These are phyloP conservation scores for Leucoma salicis DNA, from an alignment of 2,888 invertebrate genomes.

Conservation along the genomic window DNA sequence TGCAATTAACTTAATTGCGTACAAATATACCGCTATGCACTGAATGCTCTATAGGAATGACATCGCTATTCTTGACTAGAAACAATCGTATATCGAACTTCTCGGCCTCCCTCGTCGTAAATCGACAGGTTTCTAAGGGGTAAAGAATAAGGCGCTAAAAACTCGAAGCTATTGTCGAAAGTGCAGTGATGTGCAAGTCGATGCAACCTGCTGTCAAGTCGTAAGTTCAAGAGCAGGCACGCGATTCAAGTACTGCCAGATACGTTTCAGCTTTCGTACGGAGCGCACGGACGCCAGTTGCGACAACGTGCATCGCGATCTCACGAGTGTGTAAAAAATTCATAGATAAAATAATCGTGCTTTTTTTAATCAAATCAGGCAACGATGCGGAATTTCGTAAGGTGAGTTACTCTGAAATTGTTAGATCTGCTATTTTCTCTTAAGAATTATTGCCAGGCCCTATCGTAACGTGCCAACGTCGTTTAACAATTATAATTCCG, in stretches of 20 bases:
- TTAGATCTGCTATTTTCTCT: conserved; percentile 35
- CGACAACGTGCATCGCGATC: conserved; percentile 41
- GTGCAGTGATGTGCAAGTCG: conserved; percentile 63
- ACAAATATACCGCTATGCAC: conserved; percentile 7
- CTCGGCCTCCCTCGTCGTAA: conserved; percentile 1
- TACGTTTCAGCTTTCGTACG: conserved; percentile 58
- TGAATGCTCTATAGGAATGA: conserved; percentile 7
- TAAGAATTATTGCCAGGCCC: conserved; percentile 46
- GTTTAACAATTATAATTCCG: conserved; percentile 33
- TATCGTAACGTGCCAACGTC: conserved; percentile 38
- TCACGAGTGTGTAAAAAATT: conserved; percentile 42
- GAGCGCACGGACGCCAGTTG: conserved; percentile 53
- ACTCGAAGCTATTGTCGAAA: conserved; percentile 43
- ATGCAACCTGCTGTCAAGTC: conserved; percentile 61
- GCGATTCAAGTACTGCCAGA: conserved; percentile 50
- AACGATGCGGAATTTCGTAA: conserved; percentile 67
- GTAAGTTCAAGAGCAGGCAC: conserved; percentile 71
- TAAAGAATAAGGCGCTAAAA: conserved; percentile 22
- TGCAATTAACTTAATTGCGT: conserved; percentile 17
- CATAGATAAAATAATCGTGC: conserved; percentile 36
- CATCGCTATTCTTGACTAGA: conserved; percentile 9
- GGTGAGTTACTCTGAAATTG: conserved; percentile 55
- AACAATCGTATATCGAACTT: not conserved
- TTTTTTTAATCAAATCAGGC: conserved; percentile 37
- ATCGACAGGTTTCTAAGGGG: conserved; percentile 25